Evolutionary conservation across 1,140 invertebrate species (phyloP), one percentile per base, ranked within the genome.

Genomic region (Lordiphosa clarofinis): DNA sequence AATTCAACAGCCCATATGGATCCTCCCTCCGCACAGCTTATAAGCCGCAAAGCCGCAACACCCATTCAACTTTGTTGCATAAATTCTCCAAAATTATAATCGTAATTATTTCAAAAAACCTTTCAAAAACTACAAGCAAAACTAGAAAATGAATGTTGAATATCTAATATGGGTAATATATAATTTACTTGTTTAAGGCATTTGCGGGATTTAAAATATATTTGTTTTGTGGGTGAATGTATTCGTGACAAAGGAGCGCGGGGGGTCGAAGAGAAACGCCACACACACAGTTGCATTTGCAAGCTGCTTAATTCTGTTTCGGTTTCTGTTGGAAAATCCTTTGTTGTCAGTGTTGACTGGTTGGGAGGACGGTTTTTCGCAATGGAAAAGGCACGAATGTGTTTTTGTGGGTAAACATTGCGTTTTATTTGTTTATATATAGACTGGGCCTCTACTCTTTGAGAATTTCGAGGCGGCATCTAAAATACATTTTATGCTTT

Each of bases 371-470:
- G 78, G 78, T 73, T 84, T 84, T 81, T 78, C 63, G 58, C 78
- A 84, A 78, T 84, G 64, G 70, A 84, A 84, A 84, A 84, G 78
- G 78, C 78, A 84, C 78, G 78, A 73, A 70, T 78, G 78, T 78
- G 78, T 82, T 11, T 57, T 35, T 56, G 61, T 61, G 68, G 53
- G 59, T 59, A 58, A 58, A 58, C 55, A 65, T 64, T 57, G 56
- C 66, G 72, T 58, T 65, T 43, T 1, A 28, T 64, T 63, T 33
- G 0, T 10, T 28, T 49, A 36, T 67, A 36, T 67, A 24, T 12
- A 33, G 70, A 49, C 64, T 58, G 71, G 31, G 57, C 63, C 56
- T 49, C 50, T 61, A 76, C 62, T 76, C 73, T 76, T 68, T 75
- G 13, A 75, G 72, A 67, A 75, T 66, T 71, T 76, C 66, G 46